These are phyloP conservation scores for Fulmarus glacialis DNA, from an alignment of 2,113 vertebrate species.

Conservation along the genomic window DNA sequence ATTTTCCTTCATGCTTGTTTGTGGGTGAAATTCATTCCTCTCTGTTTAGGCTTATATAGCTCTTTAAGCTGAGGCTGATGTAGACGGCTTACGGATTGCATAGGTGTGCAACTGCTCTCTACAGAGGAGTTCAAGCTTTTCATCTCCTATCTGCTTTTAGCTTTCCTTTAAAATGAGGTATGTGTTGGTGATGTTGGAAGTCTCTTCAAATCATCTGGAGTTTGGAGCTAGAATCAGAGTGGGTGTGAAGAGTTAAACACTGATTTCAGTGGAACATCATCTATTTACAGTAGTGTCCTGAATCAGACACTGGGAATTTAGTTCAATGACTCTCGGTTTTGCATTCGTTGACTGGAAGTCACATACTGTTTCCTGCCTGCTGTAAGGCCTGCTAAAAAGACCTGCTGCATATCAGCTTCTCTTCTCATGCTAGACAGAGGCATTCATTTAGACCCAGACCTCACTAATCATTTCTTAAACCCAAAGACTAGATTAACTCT, in stretches of 20 bases:
- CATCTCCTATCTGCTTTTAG: neutral
- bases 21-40: neutral
- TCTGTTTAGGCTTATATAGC: neutral
- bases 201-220: neutral
- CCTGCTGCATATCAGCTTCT: neutral
- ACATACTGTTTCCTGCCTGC: neutral
- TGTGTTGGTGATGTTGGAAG: neutral
- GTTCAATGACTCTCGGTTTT: neutral
- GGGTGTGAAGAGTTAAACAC: neutral
- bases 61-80: neutral
- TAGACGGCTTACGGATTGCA: neutral
- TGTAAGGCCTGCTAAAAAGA: neutral
- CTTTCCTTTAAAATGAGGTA: neutral
- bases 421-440: neutral
- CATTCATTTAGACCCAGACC: neutral
- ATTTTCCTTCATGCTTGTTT: conserved; percentile 22
- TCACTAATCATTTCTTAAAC: neutral
- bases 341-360: neutral
- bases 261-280: neutral
- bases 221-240: neutral
- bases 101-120: neutral
- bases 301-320: neutral
- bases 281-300: neutral
- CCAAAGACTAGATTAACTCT: neutral
- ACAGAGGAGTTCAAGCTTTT: neutral